These are phyloP conservation scores for Drosophila sturtevanti DNA, from an alignment of 1,140 invertebrate species.

Conservation along the genomic window DNA sequence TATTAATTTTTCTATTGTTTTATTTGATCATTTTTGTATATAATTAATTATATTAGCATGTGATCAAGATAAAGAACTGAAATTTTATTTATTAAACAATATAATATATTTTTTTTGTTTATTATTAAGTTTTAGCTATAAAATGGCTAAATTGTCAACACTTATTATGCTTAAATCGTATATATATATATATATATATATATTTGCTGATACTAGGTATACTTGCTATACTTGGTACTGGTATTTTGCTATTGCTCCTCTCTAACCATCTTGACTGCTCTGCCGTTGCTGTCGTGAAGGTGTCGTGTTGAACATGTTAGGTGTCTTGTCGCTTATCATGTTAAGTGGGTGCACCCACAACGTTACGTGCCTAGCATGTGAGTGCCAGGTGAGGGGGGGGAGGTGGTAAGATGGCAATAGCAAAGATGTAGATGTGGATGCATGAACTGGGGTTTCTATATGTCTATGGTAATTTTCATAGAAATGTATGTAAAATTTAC, in stretches of 20 bases:
- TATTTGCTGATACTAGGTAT: not conserved
- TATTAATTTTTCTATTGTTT: no score
- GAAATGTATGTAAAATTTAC: constrained; percentile 75
- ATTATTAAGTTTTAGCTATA: not conserved
- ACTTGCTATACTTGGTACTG: no score
- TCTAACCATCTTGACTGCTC: constrained; percentile 17
- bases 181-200: no score
- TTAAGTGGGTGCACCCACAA: constrained; percentile 75
- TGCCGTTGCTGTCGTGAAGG: constrained; percentile 69
- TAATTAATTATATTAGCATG: no score
- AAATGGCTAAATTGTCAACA: constrained; percentile 1
- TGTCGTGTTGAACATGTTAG: constrained; percentile 81
- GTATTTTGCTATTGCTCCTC: not conserved
- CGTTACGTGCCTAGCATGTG: constrained; percentile 66
- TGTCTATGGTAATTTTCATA: constrained; percentile 77
- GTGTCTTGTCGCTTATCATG: constrained; percentile 80
- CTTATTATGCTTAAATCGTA: not conserved
- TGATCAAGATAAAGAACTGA: no score
- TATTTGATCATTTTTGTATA: no score
- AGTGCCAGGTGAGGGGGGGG: constrained; percentile 4
- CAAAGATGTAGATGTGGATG: not conserved
- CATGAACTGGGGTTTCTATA: constrained; percentile 25
- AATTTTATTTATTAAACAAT: no score
- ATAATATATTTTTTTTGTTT: no score
- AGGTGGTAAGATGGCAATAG: not conserved